Conservation (phyloP, 2,888 invertebrate genomes). For the Epicampocera succincta region DNA sequence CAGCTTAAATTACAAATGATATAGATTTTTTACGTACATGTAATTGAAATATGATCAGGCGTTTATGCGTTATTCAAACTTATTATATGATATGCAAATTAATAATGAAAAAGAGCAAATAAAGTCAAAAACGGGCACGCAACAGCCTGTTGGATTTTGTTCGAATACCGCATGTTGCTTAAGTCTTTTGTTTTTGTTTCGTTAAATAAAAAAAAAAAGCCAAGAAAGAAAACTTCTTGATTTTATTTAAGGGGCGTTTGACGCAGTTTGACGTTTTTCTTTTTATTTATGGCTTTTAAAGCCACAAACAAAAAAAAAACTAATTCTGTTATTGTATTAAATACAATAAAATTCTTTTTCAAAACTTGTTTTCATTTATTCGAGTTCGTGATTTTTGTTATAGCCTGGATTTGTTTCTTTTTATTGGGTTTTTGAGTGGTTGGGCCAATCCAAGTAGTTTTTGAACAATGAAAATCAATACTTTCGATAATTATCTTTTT, state of each 20-base stretch:
- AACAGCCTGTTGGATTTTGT: slow-evolving; percentile 20
- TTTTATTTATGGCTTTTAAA: slow-evolving; percentile 26
- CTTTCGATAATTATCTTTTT: slow-evolving; percentile 13
- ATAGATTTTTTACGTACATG: slow-evolving; percentile 44
- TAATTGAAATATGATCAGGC: slow-evolving; percentile 55
- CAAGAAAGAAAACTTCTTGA: not conserved
- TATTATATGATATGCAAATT: slow-evolving; percentile 45
- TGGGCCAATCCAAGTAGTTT: slow-evolving; percentile 18
- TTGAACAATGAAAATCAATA: not conserved
- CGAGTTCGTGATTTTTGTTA: slow-evolving; percentile 17
- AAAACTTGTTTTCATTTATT: not conserved
- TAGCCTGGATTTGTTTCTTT: slow-evolving; percentile 13
- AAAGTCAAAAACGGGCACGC: not conserved
- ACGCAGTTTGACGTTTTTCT: slow-evolving; percentile 2
- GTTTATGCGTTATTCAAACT: slow-evolving; percentile 25
- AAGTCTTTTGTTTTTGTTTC: slow-evolving; percentile 59
- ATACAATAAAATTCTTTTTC: not conserved
- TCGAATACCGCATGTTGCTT: slow-evolving; percentile 45
- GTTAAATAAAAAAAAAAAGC: not conserved
- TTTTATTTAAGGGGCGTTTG: slow-evolving; percentile 25
- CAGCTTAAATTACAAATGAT: slow-evolving; percentile 35
- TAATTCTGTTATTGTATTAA: slow-evolving; percentile 13
- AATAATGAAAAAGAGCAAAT: slow-evolving; percentile 2
- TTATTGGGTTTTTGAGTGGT: slow-evolving; percentile 1
- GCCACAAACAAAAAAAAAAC: not conserved